Evolutionary conservation across 2,888 invertebrate genomes (phyloP).

Genomic region (Scaptomyza reducta): DNA sequence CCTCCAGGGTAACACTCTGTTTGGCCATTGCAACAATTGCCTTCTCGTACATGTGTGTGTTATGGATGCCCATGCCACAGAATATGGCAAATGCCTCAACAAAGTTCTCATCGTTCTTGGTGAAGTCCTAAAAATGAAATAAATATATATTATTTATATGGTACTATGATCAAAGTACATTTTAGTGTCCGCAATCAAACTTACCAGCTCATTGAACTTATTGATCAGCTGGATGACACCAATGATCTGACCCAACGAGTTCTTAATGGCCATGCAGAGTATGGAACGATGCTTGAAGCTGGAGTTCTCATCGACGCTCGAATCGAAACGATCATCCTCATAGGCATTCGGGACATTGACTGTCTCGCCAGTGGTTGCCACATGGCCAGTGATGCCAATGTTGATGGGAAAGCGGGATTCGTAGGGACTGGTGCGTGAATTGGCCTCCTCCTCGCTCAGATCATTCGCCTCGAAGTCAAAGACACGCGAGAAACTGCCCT

Average conservation of each 20-base stretch:
- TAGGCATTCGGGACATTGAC: constrained; percentile 96
- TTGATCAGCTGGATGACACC: constrained; percentile 97
- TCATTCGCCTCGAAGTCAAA: constrained; percentile 97
- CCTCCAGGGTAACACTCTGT: constrained; percentile 96
- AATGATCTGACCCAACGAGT: constrained; percentile 95
- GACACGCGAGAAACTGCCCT: constrained; percentile 96
- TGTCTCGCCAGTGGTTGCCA: constrained; percentile 97
- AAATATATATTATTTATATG: neutral
- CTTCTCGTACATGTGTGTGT: constrained; percentile 98
- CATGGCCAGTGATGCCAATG: constrained; percentile 97
- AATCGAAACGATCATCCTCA: constrained; percentile 94
- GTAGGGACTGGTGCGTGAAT: constrained; percentile 92
- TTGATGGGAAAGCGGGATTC: constrained; percentile 97
- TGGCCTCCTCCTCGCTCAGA: constrained; percentile 91
- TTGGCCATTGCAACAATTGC: constrained; percentile 98
- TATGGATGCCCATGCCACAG: constrained; percentile 98
- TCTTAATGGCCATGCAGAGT: constrained; percentile 98
- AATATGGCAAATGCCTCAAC: constrained; percentile 99
- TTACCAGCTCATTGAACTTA: constrained; percentile 92
- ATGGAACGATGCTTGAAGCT: constrained; percentile 95
- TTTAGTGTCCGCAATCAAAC: constrained; percentile 23
- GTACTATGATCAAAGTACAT: neutral
- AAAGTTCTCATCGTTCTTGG: constrained; percentile 97
- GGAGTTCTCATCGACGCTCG: constrained; percentile 92
- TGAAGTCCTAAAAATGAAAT: constrained; percentile 87